Conservation (phyloP, 2,888 invertebrate genomes). For the Cheilosia vernalis region DNA sequence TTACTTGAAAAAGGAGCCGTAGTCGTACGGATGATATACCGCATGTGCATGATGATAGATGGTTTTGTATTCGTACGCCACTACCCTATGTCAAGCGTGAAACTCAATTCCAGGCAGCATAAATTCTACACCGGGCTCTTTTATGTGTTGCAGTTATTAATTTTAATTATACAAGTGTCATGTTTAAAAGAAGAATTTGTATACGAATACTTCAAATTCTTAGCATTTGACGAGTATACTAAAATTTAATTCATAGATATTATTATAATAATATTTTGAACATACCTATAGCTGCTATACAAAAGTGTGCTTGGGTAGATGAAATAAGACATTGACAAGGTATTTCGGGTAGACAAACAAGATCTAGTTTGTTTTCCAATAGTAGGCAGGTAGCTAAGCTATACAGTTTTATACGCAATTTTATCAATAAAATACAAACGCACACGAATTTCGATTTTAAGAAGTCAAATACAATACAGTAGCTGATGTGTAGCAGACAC, state of each 20-base stretch:
- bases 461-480: slow-evolving; percentile 32
- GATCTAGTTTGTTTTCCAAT: too few relatives aligned
- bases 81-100: slow-evolving; percentile 68
- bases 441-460: not conserved
- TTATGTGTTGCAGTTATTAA: slow-evolving; percentile 71
- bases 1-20: slow-evolving; percentile 70
- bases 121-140: slow-evolving; percentile 66
- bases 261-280: not conserved
- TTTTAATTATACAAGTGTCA: slow-evolving; percentile 66
- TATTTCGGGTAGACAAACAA: too few relatives aligned
- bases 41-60: slow-evolving; percentile 74
- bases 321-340: too few relatives aligned
- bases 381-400: too few relatives aligned
- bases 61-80: slow-evolving; percentile 56
- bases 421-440: not conserved
- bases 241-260: slow-evolving; percentile 7
- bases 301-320: too few relatives aligned
- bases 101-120: slow-evolving; percentile 68
- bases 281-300: not conserved
- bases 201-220: slow-evolving; percentile 32
- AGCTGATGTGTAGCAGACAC: slow-evolving; percentile 33
- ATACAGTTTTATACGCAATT: not conserved
- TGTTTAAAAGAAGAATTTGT: slow-evolving; percentile 42
- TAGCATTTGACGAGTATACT: not conserved
- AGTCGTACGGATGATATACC: slow-evolving; percentile 68